Percentiles rank a stretch among this genome's conserved stretches.
phyloP scores from a whole-genome alignment of 2,113 vertebrate genomes.

The Halcyon malimbica region DNA sequence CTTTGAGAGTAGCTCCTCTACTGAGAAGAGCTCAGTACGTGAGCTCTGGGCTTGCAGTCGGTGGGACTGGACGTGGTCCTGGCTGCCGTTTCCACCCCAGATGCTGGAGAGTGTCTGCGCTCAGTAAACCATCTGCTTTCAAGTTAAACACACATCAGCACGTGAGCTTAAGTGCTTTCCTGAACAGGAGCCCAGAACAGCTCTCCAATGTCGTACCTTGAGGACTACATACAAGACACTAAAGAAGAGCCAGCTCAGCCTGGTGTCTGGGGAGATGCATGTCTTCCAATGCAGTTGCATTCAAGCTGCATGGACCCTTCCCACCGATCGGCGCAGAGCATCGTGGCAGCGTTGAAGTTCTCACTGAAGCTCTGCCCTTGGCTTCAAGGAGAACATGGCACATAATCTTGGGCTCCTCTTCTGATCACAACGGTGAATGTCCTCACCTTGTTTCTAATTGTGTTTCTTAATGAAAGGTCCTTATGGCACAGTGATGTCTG shows the following conservation, averaged over 20 bases:
- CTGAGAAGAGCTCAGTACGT: not conserved
- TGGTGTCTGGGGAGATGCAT: not conserved
- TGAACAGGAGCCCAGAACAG: slow-evolving; percentile 10
- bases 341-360: not conserved
- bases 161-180: not conserved
- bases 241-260: not conserved
- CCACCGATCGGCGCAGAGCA: rapidly evolving
- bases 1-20: not conserved
- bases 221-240: not conserved
- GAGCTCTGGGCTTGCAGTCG: not conserved
- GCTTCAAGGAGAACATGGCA: not conserved
- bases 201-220: not conserved
- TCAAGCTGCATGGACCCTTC: not conserved
- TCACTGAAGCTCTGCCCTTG: not conserved
- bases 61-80: not conserved
- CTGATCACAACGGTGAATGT: not conserved
- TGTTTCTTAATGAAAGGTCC: not conserved
- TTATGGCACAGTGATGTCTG: not conserved
- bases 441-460: not conserved
- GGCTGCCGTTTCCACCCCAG: not conserved
- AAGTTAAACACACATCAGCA: not conserved
- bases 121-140: not conserved
- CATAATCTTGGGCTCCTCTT: not conserved
- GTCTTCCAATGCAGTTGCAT: not conserved
- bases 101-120: not conserved